A percentile compares a stretch with the other conserved stretches of the same genome.
Evolutionary conservation across 2,113 vertebrate genomes (phyloP).

Genomic region (Cyanocitta stelleri): DNA sequence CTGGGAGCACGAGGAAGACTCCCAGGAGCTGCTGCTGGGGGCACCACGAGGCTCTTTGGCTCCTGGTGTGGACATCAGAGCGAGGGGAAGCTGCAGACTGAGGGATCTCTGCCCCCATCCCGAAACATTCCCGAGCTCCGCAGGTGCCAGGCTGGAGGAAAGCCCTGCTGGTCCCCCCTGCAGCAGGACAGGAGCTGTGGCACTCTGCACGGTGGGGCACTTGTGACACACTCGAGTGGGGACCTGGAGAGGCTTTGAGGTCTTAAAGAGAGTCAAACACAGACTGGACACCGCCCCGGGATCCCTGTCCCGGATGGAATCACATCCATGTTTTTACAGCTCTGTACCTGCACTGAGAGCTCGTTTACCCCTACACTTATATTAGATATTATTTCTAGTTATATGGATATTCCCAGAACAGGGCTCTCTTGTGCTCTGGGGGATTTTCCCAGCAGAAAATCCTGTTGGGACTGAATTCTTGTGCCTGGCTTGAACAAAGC

Average conservation of each 20-base stretch:
- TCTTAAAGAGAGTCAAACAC: not conserved
- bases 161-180: not conserved
- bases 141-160: not conserved
- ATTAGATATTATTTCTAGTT: not conserved
- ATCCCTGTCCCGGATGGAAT: not conserved
- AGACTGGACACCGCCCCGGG: not conserved
- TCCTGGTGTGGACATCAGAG: not conserved
- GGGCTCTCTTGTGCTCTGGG: not conserved
- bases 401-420: not conserved
- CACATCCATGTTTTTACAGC: not conserved
- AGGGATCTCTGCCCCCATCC: not conserved
- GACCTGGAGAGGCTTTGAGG: not conserved
- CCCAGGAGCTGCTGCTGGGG: not conserved
- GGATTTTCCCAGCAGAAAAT: not conserved
- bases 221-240: not conserved
- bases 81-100: rapidly evolving
- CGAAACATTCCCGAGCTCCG: rapidly evolving
- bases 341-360: not conserved
- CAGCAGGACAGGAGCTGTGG: not conserved
- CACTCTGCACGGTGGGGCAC: not conserved
- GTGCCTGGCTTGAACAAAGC: not conserved
- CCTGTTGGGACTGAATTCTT: not conserved
- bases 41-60: not conserved
- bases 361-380: not conserved
- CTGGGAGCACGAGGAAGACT: not conserved